These are phyloP conservation scores for Rafetus swinhoei DNA, from an alignment of 2,113 vertebrate genomes.

Conservation along the genomic window DNA sequence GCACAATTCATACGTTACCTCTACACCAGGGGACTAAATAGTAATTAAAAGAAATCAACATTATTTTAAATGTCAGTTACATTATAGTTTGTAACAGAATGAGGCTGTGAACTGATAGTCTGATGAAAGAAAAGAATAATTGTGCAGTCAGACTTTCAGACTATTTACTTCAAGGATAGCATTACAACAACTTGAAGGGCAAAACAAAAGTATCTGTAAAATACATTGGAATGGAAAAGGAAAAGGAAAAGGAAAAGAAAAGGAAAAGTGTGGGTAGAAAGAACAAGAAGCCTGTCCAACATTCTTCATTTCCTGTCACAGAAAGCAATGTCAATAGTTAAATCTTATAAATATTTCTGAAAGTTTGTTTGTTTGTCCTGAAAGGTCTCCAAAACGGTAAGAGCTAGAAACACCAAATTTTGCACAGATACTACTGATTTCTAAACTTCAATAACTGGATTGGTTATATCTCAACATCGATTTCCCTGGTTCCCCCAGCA, in stretches of 20 bases:
- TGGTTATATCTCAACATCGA: too few species aligned
- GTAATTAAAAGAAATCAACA: neutral
- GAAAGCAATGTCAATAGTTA: neutral
- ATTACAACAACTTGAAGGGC: neutral
- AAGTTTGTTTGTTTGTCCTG: too few species aligned
- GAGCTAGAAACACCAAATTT: too few species aligned
- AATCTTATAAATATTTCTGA: too few species aligned
- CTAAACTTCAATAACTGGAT: too few species aligned
- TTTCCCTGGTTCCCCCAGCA: too few species aligned
- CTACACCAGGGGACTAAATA: neutral
- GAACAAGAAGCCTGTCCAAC: neutral
- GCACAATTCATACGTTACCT: rapidly evolving
- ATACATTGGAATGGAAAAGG: neutral
- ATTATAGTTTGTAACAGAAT: neutral
- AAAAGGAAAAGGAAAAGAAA: neutral
- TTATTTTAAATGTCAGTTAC: neutral
- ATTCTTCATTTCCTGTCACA: neutral
- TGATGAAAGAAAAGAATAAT: neutral
- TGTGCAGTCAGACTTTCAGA: neutral
- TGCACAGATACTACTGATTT: too few species aligned
- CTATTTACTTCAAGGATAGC: neutral
- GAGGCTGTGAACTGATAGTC: neutral
- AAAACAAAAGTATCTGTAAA: neutral
- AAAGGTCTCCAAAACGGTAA: too few species aligned
- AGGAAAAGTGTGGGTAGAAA: neutral